Evolutionary conservation across 2,888 invertebrate genomes (phyloP), one percentile per base, ranked within the genome.

Genomic region (Campoplex nolae): DNA sequence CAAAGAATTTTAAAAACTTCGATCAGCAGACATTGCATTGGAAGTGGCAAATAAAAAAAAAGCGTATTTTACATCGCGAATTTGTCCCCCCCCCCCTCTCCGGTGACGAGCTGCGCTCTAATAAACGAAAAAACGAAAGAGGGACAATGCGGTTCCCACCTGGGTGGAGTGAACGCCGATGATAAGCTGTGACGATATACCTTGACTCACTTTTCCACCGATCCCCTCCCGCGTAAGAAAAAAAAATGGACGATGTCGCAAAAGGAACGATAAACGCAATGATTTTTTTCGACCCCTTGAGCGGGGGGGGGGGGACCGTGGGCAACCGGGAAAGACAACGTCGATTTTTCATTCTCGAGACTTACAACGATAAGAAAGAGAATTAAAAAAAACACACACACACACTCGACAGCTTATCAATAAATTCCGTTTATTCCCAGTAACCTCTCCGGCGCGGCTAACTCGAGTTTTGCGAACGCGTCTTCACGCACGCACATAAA

Each of bases 371-470:
- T 58, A 58, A 62, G 62, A 32, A 32, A 62, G 16, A 23, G 32
- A 67, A 35, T 23, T 0, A 78, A 42, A 54, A 51, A 4, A 65
- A 18, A 76, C 7, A 65, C 4, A 18, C 13, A 16, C 62, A 32
- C 62, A 42, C 65, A 7, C 23, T 28, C 23, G 32, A 78, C 78
- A 18, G 23, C 67, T 78, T 68, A 68, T 78, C 68, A 65, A 65
- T 42, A 78, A 78, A 78, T 77, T 68, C 68, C 51, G n/a, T 68
- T 23, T 23, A 54, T 78, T 68, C 78, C 68, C 51, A 16, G 68
- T n/a, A 68, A 51, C 35, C 56, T 58, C 56, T 58, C 45, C 45
- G 70, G 28, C 23, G 70, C 23, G 23, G 70, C 16, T 45, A 48
- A 71, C 71, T 18, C 1, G 45, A 13, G 42, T 62, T 56, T 58